phyloP scores from a whole-genome alignment of 2,888 invertebrate genomes.

The Chesias legatella region DNA sequence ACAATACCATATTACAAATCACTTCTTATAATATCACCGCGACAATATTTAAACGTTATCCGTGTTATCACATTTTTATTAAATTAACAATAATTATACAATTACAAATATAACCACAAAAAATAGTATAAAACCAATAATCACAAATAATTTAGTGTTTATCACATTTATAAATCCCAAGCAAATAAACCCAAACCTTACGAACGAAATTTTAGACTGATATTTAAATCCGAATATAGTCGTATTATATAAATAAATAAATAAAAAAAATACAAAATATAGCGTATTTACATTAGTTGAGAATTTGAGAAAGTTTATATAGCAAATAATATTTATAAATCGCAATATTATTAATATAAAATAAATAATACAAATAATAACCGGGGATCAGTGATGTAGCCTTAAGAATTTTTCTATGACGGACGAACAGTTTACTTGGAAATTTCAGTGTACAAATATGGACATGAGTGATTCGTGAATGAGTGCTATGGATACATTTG shows the following conservation, averaged over 20 bases:
- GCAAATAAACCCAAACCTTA: conserved; percentile 72
- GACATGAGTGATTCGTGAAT: conserved; percentile 37
- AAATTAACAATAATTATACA: conserved; percentile 43
- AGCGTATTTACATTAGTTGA: conserved; percentile 81
- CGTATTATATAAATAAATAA: conserved; percentile 36
- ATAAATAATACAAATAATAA: conserved; percentile 54
- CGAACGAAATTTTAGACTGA: conserved; percentile 80
- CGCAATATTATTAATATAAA: conserved; percentile 43
- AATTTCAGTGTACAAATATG: conserved; percentile 56
- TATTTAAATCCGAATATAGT: conserved; percentile 68
- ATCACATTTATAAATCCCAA: conserved; percentile 57
- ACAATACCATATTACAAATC: conserved; percentile 43
- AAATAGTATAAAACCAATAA: conserved; percentile 52
- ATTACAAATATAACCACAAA: conserved; percentile 68
- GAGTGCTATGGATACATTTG: conserved; percentile 27
- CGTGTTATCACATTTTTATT: conserved; percentile 53
- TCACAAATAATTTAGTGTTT: conserved; percentile 53
- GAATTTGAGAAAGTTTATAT: conserved; percentile 78
- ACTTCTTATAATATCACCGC: conserved; percentile 52
- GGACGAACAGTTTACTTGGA: conserved; percentile 64
- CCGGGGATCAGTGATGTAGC: conserved; percentile 75
- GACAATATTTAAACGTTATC: conserved; percentile 53
- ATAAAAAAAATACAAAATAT: conserved; percentile 49
- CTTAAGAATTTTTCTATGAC: conserved; percentile 68
- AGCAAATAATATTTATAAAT: conserved; percentile 45